These are phyloP conservation scores for Leucoptera coffeella DNA, from an alignment of 2,888 invertebrate species.

Conservation along the genomic window DNA sequence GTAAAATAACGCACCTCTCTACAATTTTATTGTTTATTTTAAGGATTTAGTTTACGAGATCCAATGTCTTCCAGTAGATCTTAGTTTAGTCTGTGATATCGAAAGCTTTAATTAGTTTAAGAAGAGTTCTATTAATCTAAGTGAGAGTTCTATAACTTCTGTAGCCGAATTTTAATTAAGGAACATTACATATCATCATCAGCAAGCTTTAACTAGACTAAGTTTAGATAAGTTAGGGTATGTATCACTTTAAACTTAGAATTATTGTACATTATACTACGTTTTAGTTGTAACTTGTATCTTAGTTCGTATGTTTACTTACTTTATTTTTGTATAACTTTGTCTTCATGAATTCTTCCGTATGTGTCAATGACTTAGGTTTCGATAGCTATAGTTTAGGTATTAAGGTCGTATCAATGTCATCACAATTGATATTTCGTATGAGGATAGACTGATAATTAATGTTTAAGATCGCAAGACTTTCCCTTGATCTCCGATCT, in stretches of 20 bases:
- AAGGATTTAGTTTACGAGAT: constrained; percentile 9
- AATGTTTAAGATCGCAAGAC: too few relatives aligned
- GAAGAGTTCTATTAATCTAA: constrained; percentile 5
- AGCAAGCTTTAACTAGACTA: constrained; percentile 34
- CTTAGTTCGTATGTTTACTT: constrained; percentile 6
- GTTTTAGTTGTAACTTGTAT: background rate
- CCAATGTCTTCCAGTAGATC: constrained; percentile 39
- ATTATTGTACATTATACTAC: too few relatives aligned
- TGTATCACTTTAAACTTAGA: too few relatives aligned
- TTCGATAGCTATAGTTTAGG: background rate
- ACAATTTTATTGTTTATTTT: too few relatives aligned
- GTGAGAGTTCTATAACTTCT: too few relatives aligned
- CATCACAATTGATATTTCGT: constrained; percentile 27
- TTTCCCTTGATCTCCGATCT: constrained; percentile 46
- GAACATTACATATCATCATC: constrained; percentile 11
- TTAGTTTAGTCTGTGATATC: constrained; percentile 33
- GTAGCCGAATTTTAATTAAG: too few relatives aligned
- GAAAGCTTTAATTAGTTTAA: constrained; percentile 9
- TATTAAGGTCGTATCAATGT: constrained; percentile 11
- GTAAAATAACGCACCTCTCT: constrained; percentile 38
- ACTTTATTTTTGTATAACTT: constrained; percentile 6
- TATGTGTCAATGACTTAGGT: constrained; percentile 23
- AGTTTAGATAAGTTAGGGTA: too few relatives aligned
- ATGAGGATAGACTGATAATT: too few relatives aligned
- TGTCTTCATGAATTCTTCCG: constrained; percentile 21